Conservation (phyloP, 2,113 vertebrate genomes). For the Muntiacus muntjak region DNA sequence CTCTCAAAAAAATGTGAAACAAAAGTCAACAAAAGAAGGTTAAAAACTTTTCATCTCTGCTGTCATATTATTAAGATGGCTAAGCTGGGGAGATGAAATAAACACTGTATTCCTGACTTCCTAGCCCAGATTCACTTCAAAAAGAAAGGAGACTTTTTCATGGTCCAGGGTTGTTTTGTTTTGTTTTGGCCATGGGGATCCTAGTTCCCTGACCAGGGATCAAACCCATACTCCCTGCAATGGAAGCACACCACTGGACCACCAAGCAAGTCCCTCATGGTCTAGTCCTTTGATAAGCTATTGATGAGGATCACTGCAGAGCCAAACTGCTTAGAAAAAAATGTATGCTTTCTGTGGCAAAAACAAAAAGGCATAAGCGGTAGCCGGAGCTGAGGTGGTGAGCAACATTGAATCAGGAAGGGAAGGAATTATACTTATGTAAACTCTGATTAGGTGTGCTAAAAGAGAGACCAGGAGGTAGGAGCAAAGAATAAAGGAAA, state of each 20-base stretch:
- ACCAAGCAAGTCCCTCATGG: background rate
- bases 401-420: background rate
- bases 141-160: background rate
- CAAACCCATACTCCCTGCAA: background rate
- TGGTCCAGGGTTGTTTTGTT: background rate
- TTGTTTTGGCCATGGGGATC: background rate
- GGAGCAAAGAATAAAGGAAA: background rate
- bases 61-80: background rate
- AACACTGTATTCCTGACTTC: background rate
- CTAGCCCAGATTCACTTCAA: background rate
- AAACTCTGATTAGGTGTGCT: background rate
- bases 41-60: slow-evolving; percentile 9
- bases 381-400: background rate
- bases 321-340: background rate
- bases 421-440: background rate
- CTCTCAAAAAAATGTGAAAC: background rate
- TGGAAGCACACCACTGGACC: background rate
- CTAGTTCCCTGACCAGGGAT: background rate
- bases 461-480: background rate
- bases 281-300: background rate
- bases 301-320: background rate
- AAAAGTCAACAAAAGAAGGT: slow-evolving; percentile 1
- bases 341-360: background rate
- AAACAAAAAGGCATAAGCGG: background rate
- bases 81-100: background rate